phyloP scores from a whole-genome alignment of 2,113 vertebrate species.

The Hylia prasina region DNA sequence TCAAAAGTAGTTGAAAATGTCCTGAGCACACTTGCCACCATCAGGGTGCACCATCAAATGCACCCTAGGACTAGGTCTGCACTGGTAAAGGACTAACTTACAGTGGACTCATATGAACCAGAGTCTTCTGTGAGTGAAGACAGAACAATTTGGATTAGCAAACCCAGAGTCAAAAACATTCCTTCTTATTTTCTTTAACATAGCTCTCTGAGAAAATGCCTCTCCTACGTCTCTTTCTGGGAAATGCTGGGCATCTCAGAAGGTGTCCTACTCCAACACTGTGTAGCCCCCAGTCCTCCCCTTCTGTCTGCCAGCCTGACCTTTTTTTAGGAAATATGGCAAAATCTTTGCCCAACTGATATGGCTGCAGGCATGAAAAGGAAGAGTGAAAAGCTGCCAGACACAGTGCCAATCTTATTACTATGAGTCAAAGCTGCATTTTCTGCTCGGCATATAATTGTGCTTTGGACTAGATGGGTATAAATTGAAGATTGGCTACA shows the following conservation, averaged over 20 bases:
- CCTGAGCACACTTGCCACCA: not conserved
- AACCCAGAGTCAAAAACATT: not conserved
- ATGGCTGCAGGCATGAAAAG: not conserved
- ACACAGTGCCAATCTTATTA: conserved; percentile 43
- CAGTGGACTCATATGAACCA: not conserved
- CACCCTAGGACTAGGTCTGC: not conserved
- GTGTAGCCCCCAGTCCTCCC: not conserved
- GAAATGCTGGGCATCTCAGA: not conserved
- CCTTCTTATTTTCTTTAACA: not conserved
- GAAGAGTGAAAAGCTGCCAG: conserved; percentile 19
- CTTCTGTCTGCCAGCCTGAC: not conserved
- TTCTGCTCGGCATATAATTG: not conserved
- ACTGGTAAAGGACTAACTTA: not conserved
- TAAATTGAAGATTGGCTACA: conserved; percentile 49
- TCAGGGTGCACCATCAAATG: not conserved
- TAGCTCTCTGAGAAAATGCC: not conserved
- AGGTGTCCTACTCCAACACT: not conserved
- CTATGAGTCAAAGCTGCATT: conserved; percentile 53
- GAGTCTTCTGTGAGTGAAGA: not conserved
- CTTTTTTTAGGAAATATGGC: not conserved
- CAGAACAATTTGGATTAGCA: not conserved
- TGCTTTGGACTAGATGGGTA: conserved; percentile 44
- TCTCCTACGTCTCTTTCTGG: not conserved
- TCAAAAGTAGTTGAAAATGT: not conserved
- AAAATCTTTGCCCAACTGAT: conserved; percentile 10